Evolutionary conservation across 2,113 vertebrate genomes (phyloP).

Genomic region (Australoheros scitulus): DNA sequence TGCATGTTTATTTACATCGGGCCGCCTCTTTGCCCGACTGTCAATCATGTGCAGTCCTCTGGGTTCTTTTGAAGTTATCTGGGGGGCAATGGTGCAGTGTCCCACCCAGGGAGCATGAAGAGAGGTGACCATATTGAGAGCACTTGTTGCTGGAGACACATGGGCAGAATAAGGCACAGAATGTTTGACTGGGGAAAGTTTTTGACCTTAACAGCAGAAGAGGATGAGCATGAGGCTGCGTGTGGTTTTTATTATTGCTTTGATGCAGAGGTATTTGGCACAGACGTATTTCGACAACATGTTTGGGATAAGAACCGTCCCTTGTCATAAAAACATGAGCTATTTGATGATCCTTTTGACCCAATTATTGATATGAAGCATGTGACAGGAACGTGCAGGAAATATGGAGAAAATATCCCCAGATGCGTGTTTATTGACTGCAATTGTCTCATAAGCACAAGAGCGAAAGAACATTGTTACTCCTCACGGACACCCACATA

Average conservation of each 20-base stretch:
- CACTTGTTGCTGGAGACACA: conserved; percentile 64
- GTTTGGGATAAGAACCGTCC: conserved; percentile 29
- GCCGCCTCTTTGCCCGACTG: conserved; percentile 54
- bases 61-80: conserved; percentile 68
- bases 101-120: conserved; percentile 36
- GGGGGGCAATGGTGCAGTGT: conserved; percentile 27
- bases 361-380: not conserved
- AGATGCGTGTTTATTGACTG: not conserved
- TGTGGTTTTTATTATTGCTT: conserved; percentile 19
- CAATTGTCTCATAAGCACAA: not conserved
- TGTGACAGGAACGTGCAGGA: conserved; percentile 9
- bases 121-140: conserved; percentile 60
- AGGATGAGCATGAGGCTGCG: conserved; percentile 32
- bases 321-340: conserved; percentile 29
- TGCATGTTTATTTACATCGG: conserved; percentile 73
- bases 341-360: conserved; percentile 12
- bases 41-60: conserved; percentile 38
- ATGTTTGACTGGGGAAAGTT: conserved; percentile 50
- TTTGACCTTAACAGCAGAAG: conserved; percentile 10
- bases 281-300: conserved; percentile 27
- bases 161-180: conserved; percentile 49
- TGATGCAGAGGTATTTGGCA: not conserved
- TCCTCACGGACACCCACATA: not conserved
- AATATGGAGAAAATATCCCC: conserved; percentile 5
- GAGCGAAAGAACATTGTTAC: conserved; percentile 7